Evolutionary conservation across 2,888 invertebrate species (phyloP), one percentile per base, ranked within the genome.

Genomic region (Macroteleia sp.): DNA sequence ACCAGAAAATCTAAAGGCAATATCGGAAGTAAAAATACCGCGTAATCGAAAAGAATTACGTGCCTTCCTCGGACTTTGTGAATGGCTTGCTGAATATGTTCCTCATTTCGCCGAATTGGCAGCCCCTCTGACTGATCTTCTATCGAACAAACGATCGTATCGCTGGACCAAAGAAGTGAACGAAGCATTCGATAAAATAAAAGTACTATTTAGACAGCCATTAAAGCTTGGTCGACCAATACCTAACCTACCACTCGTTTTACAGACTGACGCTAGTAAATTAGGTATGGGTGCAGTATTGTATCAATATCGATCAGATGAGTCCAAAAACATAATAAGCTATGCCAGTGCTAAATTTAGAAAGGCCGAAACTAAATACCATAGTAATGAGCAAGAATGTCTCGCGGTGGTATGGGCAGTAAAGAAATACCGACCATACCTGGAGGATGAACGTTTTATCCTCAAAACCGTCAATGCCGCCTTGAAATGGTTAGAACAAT

Each of bases 291-390:
- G 57, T 0, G 76, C 77, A 0, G 67, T 73, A 3, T 36, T 67
- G 1, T 67, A 34, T n/a, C 71, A 61, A 41, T 1, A 3, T 2
- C 3, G 10, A 1, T 1, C 2, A 19, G 10, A 17, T n/a, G 19
- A 9, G 3, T 3, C 2, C 2, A 41, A 41, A 10, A 17, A 42
- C n/a, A 42, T 81, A 0, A 75, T 82, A 9, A 75, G 74, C n/a
- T 83, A 77, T 34, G 73, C 77, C n/a, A 82, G 82, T n/a, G 75
- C 81, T 0, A 78, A 81, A 17, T 79, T 81, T 20, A 52, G 39
- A 1, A 34, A 61, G 0, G 42, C 69, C 0, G 74, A 81, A 16
- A 28, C 36, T 0, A 14, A 62, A 0, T 81, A 82, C 41, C 80
- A 77, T 22, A 44, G 59, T 54, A 79, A 80, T 28, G 42, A 57